A percentile compares a stretch with the other conserved stretches of the same genome.
Evolutionary conservation across 2,888 invertebrate genomes (phyloP).

Genomic region (Philonicus albiceps): DNA sequence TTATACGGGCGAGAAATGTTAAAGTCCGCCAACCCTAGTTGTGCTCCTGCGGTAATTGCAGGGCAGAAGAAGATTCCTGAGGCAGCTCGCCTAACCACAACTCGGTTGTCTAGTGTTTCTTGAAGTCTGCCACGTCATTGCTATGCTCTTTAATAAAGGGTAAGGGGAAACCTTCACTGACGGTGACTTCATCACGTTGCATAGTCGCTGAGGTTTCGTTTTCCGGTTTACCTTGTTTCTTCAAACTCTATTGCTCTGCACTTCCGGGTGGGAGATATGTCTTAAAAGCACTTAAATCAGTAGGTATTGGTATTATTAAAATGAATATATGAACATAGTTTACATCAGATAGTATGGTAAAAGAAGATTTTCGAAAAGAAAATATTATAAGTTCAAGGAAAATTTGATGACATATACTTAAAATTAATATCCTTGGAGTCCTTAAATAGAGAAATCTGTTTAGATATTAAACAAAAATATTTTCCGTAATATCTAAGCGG

Average conservation of each 20-base stretch:
- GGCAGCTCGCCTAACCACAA: background rate
- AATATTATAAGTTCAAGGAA: background rate
- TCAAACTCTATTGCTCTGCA: background rate
- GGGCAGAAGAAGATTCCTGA: background rate
- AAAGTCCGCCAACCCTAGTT: background rate
- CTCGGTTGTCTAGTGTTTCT: background rate
- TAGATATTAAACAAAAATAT: too few species aligned
- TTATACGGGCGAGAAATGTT: background rate
- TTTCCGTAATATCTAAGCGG: too few species aligned
- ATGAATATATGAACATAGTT: background rate
- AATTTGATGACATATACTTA: background rate
- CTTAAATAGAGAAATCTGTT: too few species aligned
- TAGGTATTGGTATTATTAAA: too few species aligned
- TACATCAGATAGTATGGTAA: background rate
- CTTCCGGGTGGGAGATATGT: background rate
- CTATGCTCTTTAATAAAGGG: background rate
- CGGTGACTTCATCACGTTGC: background rate
- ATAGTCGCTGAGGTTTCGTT: background rate
- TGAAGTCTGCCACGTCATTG: background rate
- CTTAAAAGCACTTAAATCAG: background rate
- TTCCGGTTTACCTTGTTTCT: background rate
- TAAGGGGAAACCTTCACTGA: background rate
- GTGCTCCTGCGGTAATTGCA: background rate
- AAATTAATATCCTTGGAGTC: background rate
- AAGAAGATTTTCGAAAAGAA: background rate